phyloP scores from a whole-genome alignment of 1,140 invertebrate species.

The Drosophila pachea region DNA sequence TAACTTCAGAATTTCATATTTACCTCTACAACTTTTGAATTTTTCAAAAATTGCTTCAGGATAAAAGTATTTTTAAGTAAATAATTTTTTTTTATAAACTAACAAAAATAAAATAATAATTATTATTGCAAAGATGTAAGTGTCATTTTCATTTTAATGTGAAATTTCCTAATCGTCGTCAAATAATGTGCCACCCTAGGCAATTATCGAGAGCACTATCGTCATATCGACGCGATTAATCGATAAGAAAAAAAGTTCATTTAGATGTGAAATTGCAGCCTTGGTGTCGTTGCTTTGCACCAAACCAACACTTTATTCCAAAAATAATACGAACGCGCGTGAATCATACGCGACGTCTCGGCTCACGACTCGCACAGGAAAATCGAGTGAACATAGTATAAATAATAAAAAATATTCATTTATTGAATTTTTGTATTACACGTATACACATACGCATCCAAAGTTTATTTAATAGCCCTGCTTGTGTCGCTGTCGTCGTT shows the following conservation, averaged over 20 bases:
- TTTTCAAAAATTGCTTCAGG: not conserved
- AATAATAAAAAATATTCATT: conserved; percentile 34
- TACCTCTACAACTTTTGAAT: not conserved
- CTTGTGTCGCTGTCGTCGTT: conserved; percentile 37
- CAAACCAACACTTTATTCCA: conserved; percentile 52
- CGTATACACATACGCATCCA: conserved; percentile 22
- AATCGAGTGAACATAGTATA: conserved; percentile 62
- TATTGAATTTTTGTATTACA: conserved; percentile 32
- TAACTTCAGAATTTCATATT: not conserved
- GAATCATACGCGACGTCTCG: conserved; percentile 56
- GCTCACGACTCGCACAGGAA: conserved; percentile 38
- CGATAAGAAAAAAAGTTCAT: conserved; percentile 26
- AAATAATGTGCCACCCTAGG: conserved; percentile 25
- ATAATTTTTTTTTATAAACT: too few species aligned
- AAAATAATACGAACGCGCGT: conserved; percentile 67
- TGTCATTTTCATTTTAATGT: not conserved
- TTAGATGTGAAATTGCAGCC: conserved; percentile 40
- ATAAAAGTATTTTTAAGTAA: not conserved
- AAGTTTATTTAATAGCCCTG: conserved; percentile 39
- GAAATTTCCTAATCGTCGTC: not conserved
- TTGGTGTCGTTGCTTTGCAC: conserved; percentile 35
- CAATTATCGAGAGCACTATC: conserved; percentile 11
- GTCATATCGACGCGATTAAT: conserved; percentile 17
- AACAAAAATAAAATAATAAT: too few species aligned
- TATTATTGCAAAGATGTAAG: too few species aligned